phyloP scores from a whole-genome alignment of 2,797 vertebrate genomes.

The Nothura maculosa region DNA sequence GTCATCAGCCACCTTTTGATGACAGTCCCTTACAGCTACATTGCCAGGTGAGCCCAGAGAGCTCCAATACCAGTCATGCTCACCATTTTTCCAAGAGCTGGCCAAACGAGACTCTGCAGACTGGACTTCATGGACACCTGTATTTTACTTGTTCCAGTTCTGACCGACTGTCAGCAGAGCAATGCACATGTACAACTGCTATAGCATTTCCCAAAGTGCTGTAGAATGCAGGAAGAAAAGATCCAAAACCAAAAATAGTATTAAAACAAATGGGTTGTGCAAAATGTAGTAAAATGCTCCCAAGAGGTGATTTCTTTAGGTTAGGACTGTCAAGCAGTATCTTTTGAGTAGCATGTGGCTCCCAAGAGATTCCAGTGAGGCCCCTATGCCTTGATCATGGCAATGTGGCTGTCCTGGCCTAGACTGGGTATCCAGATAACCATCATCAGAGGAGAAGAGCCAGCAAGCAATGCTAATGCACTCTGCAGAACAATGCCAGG shows the following conservation, averaged over 20 bases:
- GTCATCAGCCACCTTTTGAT: background rate
- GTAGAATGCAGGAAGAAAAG: background rate
- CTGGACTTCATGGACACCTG: fast-evolving
- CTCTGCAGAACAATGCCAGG: background rate
- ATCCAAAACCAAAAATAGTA: background rate
- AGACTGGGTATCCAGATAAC: background rate
- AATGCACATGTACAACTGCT: background rate
- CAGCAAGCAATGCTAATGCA: background rate
- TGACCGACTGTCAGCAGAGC: background rate
- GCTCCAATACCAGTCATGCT: background rate
- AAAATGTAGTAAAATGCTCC: background rate
- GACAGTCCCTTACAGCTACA: background rate
- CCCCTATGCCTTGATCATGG: background rate
- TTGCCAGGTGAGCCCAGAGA: background rate
- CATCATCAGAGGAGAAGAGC: background rate
- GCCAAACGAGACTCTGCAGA: background rate
- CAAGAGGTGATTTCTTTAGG: background rate
- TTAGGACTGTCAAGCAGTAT: background rate
- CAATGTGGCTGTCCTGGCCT: background rate
- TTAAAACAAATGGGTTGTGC: background rate
- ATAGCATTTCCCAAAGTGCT: background rate
- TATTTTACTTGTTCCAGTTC: background rate
- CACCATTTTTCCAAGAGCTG: background rate
- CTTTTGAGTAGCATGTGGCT: background rate
- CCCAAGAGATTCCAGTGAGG: background rate